Base-by-base conservation (phyloP, 2,888 invertebrate species). In the Limnephilus rhombicus region DNA sequence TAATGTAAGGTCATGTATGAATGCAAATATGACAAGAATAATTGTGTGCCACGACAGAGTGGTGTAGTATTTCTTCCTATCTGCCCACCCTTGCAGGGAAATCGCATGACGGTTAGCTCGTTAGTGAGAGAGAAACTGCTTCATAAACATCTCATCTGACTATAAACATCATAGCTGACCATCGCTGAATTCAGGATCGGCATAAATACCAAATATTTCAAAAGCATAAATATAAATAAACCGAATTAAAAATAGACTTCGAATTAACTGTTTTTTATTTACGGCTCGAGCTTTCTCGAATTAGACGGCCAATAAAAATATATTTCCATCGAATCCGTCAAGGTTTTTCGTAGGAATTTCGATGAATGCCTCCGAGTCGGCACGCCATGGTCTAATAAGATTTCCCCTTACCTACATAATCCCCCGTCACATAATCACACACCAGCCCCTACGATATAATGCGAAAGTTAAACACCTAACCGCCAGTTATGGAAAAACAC, bases 361-460 rank as follows among this genome's bases (percentile, higher is more conserved):
- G 34, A 34, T 34, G 82, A 82, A 82, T 82, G 13, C 34, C 82
- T 82, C 15, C 31, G 18, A 12, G 9, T 68, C 13, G 82, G 82
- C 68, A 68, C 68, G 68, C 68, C 68, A 68, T 68, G 85, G 0
- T 85, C 41, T 85, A 53, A 41, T 80, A 89, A 89, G 88, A 80
- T 89, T 89, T 89, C 5, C 80, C 80, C 34, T 11, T 18, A 7
- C 34, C 68, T 2, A 18, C 88, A n/a, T n/a, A n/a, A n/a, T n/a
- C n/a, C 13, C 34, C 18, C 34, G 11, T 41, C 18, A 34, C 49
- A 53, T 89, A 89, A 89, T 89, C 15, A 89, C 29, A 89, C 88
- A 89, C 88, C 34, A 68, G 24, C 68, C 24, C 68, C 5, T 24
- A 68, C 68, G 68, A 68, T 68, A n/a, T 68, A 7, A 68, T n/a